Conservation (phyloP, 2,888 invertebrate species). For the Campoletis raptor region DNA sequence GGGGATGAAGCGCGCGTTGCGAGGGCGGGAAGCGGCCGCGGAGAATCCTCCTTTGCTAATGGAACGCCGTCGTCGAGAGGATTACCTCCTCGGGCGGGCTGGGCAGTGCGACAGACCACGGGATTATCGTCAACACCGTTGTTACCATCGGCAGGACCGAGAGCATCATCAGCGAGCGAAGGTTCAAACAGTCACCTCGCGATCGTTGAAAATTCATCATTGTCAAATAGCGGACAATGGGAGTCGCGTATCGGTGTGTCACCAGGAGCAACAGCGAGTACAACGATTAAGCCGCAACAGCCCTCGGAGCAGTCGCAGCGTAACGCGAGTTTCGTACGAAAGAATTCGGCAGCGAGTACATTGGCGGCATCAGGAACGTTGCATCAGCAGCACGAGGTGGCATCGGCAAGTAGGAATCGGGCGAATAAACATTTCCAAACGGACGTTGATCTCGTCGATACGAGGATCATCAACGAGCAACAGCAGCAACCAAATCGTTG, state of each 20-base stretch:
- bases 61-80: slow-evolving; percentile 84
- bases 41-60: slow-evolving; percentile 83
- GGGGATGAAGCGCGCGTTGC: slow-evolving; percentile 85
- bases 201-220: slow-evolving; percentile 14
- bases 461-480: slow-evolving; percentile 16
- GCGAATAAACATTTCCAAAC: slow-evolving; percentile 31
- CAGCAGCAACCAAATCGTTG: slow-evolving; percentile 57
- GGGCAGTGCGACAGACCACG: slow-evolving; percentile 79
- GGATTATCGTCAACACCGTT: slow-evolving; percentile 63
- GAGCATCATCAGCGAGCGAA: slow-evolving; percentile 65
- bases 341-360: slow-evolving; percentile 5
- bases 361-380: slow-evolving; percentile 78
- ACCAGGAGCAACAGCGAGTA: background rate
- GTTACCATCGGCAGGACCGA: slow-evolving; percentile 70
- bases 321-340: background rate
- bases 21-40: slow-evolving; percentile 84
- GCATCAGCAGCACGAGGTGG: slow-evolving; percentile 23
- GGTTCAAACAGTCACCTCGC: background rate
- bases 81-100: slow-evolving; percentile 83
- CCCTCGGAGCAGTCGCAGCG: background rate
- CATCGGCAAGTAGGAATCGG: slow-evolving; percentile 36
- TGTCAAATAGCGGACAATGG: slow-evolving; percentile 10
- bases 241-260: slow-evolving; percentile 17
- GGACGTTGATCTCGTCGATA: slow-evolving; percentile 15
- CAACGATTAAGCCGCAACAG: background rate